Percentiles rank a stretch among this genome's conserved stretches.
Evolutionary conservation across 2,113 vertebrate genomes (phyloP).

Genomic region (Butorides virescens): DNA sequence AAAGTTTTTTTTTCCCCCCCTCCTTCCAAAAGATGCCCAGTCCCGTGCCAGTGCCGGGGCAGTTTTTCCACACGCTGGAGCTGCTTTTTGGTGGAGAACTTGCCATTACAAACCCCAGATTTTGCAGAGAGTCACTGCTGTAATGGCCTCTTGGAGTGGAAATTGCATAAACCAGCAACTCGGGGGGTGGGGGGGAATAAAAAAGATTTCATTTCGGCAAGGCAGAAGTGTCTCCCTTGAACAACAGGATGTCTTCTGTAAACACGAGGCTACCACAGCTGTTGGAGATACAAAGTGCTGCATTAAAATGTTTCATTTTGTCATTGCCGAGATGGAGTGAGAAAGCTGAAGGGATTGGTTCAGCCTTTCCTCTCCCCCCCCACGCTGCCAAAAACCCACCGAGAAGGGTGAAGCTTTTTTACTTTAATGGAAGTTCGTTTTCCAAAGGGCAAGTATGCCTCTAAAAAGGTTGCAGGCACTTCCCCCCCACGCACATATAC

Average conservation of each 20-base stretch:
- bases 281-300: conserved; percentile 8
- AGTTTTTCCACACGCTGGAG: not conserved
- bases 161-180: not conserved
- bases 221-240: conserved; percentile 31
- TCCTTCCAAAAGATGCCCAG: not conserved
- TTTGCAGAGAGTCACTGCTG: not conserved
- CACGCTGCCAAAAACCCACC: not conserved
- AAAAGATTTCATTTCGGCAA: not conserved
- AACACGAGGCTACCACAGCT: conserved; percentile 50
- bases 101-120: not conserved
- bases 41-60: accelerated
- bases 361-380: not conserved
- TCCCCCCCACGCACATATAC: not conserved
- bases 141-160: not conserved
- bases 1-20: not conserved
- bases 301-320: not conserved
- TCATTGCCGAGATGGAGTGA: not conserved
- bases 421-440: conserved; percentile 8
- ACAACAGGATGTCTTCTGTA: conserved; percentile 60
- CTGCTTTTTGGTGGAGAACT: not conserved
- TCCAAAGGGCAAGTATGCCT: conserved; percentile 32
- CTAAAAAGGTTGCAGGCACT: conserved; percentile 43
- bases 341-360: not conserved
- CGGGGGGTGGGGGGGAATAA: too few species aligned
- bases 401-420: not conserved